Percentiles rank a stretch among this genome's conserved stretches.
phyloP scores from a whole-genome alignment of 2,888 invertebrate genomes.

The Heliconius hortense region DNA sequence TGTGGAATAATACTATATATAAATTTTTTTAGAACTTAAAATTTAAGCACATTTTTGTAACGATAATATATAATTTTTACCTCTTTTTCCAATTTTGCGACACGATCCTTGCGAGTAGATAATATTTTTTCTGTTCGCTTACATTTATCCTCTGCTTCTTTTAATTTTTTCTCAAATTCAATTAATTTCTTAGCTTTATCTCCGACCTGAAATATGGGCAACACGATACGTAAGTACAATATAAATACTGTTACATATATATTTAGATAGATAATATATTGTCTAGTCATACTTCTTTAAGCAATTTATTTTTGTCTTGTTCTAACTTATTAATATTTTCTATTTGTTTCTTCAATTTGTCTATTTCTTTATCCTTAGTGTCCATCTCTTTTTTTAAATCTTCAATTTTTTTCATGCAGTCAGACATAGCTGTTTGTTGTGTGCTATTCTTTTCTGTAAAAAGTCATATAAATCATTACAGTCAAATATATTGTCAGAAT shows the following conservation, averaged over 20 bases:
- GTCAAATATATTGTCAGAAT: neutral
- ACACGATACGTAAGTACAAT: conserved; percentile 2
- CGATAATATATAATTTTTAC: conserved; percentile 58
- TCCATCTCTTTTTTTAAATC: conserved; percentile 84
- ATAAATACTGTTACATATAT: neutral
- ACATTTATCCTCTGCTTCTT: conserved; percentile 85
- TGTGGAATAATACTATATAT: neutral
- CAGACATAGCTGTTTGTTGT: conserved; percentile 79
- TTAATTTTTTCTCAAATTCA: conserved; percentile 85
- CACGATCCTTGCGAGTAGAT: conserved; percentile 80
- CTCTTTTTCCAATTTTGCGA: conserved; percentile 83
- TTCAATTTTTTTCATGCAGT: conserved; percentile 84
- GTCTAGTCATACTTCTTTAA: conserved; percentile 77
- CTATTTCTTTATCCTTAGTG: conserved; percentile 84
- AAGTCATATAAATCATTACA: neutral
- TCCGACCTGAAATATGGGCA: conserved; percentile 73
- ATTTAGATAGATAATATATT: neutral
- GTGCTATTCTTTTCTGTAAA: conserved; percentile 77
- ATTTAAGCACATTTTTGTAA: neutral
- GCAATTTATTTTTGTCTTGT: conserved; percentile 81
- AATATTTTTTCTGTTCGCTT: conserved; percentile 82
- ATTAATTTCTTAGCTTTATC: conserved; percentile 83
- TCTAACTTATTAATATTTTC: conserved; percentile 74
- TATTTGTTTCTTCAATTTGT: conserved; percentile 83
- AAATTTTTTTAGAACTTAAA: neutral